Percentiles rank a stretch among this genome's conserved stretches.
Conservation (phyloP, 2,113 vertebrate genomes). For the Cryptomyrus ogoouensis region DNA sequence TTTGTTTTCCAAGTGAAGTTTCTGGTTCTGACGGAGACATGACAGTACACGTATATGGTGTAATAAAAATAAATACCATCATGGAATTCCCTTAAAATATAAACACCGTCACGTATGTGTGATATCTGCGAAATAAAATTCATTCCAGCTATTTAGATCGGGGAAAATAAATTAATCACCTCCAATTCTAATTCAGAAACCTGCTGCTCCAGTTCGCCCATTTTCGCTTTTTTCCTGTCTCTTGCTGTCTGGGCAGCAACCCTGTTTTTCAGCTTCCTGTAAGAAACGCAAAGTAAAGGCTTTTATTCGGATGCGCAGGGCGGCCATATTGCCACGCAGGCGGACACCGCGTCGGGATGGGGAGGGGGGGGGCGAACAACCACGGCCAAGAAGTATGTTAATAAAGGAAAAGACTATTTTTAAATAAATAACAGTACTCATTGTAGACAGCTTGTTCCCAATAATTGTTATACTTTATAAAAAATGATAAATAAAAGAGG, state of each 20-base stretch:
- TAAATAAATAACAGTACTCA: neutral
- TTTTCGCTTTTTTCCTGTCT: conserved; percentile 94
- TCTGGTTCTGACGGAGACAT: conserved; percentile 73
- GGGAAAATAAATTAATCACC: conserved; percentile 52
- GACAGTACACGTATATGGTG: neutral
- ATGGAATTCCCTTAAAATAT: neutral
- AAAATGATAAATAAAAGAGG: neutral
- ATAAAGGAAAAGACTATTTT: neutral
- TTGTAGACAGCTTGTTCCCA: neutral
- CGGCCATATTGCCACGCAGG: conserved; percentile 67
- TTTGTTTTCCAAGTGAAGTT: conserved; percentile 79
- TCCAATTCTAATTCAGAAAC: conserved; percentile 84
- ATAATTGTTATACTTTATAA: neutral
- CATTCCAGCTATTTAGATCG: neutral
- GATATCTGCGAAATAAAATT: neutral
- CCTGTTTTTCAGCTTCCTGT: conserved; percentile 94
- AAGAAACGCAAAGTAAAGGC: neutral
- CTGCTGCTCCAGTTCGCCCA: conserved; percentile 91
- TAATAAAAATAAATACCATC: neutral
- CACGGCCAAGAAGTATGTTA: neutral
- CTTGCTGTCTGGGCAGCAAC: conserved; percentile 94
- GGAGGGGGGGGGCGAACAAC: neutral
- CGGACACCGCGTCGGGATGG: neutral
- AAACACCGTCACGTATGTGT: neutral
- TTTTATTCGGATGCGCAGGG: conserved; percentile 16